A percentile compares a stretch with the other conserved stretches of the same genome.
Conservation (phyloP, 1,140 invertebrate species). For the Trypoxylus dichotomus region DNA sequence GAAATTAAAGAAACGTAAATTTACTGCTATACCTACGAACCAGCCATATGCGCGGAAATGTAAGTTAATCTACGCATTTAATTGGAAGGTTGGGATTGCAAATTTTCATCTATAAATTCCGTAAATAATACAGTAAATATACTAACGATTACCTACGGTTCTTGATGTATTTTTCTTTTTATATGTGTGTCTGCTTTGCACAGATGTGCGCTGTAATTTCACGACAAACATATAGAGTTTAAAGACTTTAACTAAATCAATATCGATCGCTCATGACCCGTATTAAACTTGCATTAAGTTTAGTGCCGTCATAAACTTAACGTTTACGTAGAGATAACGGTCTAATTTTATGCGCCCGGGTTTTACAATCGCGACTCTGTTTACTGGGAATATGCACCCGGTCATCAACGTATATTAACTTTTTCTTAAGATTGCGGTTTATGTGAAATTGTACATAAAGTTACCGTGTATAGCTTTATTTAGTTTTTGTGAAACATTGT, state of each 20-base stretch:
- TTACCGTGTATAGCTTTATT: background rate
- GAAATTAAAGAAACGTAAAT: too few species aligned
- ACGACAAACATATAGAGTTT: background rate
- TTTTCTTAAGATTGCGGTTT: constrained; percentile 19
- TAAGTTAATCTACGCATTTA: too few species aligned
- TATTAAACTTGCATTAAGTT: constrained; percentile 23
- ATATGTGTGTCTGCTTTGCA: background rate
- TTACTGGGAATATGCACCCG: constrained; percentile 20
- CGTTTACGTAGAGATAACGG: constrained; percentile 22
- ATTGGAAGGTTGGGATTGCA: too few species aligned
- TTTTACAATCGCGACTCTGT: constrained; percentile 7
- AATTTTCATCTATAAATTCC: too few species aligned
- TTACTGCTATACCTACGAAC: too few species aligned
- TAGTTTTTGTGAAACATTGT: background rate
- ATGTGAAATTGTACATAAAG: constrained; percentile 17
- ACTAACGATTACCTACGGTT: too few species aligned
- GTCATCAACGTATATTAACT: constrained; percentile 2
- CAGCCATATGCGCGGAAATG: too few species aligned
- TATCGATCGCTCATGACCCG: constrained; percentile 20
- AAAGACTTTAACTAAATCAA: constrained; percentile 16
- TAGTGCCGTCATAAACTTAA: constrained; percentile 22
- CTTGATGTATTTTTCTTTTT: too few species aligned
- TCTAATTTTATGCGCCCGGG: constrained; percentile 18
- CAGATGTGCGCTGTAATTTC: background rate
- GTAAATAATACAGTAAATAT: too few species aligned